These are phyloP conservation scores for Flexamia atlantica DNA, from an alignment of 2,888 invertebrate genomes.

Conservation along the genomic window DNA sequence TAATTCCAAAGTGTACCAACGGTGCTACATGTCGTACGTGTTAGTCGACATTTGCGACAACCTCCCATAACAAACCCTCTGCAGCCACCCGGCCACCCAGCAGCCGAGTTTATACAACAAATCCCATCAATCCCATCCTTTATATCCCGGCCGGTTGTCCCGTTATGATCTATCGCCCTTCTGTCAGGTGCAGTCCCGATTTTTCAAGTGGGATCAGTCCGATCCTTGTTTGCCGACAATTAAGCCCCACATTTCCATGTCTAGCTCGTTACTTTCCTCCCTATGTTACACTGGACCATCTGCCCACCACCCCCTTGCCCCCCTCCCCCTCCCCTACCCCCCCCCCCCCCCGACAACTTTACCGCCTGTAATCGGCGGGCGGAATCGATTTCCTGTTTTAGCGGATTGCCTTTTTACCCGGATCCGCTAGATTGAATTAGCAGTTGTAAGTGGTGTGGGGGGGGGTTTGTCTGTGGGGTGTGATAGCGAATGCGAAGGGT, in stretches of 20 bases:
- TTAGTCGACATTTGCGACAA: too few relatives aligned
- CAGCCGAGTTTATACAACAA: constrained; percentile 2
- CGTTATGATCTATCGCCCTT: neutral
- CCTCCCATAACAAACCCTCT: too few relatives aligned
- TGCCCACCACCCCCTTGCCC: too few relatives aligned
- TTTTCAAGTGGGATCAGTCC: constrained; percentile 18
- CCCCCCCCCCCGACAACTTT: neutral
- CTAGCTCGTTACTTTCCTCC: constrained; percentile 3
- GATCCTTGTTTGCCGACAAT: constrained; percentile 17
- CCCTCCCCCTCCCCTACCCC: neutral
- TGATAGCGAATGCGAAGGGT: neutral
- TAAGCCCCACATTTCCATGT: constrained; percentile 26
- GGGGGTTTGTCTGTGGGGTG: neutral
- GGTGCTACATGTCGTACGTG: too few relatives aligned
- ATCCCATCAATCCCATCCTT: neutral
- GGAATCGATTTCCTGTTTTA: constrained; percentile 24
- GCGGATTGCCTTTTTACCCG: constrained; percentile 38
- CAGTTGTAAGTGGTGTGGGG: constrained; percentile 16
- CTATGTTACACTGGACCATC: neutral
- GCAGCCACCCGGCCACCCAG: neutral
- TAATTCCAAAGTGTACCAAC: too few relatives aligned
- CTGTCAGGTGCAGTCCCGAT: constrained; percentile 18
- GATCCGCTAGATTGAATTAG: constrained; percentile 26
- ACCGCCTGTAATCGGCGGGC: constrained; percentile 14
- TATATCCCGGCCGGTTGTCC: too few relatives aligned